Base-by-base conservation (phyloP, 2,797 vertebrate genomes). In the Pipistrellus pygmaeus region DNA sequence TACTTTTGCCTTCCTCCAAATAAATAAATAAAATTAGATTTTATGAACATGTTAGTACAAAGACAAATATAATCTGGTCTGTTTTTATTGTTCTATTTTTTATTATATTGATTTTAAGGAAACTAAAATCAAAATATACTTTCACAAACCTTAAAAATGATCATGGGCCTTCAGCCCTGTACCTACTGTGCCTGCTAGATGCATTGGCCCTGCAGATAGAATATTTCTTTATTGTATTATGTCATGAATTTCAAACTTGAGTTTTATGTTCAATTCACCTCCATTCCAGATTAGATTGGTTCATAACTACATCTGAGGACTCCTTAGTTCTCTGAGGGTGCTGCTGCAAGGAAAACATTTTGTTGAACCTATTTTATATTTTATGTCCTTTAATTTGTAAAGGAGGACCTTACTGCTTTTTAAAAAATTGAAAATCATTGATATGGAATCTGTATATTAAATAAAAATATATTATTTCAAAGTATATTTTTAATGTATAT, bases 101-200 rank as follows among this genome's bases (percentile, higher is more conserved):
- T 71, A 71, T 92, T 25, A n/a, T 75, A 38, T 57, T 66, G 73
- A 20, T 55, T 89, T 35, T 85, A 84, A 78, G 76, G 1, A 83
- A 71, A 83, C 53, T 27, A 55, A 62, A 83, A 86, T 80, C 15
- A 80, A 68, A 89, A 85, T 78, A 85, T 78, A 73, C n/a, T 82
- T 73, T 77, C 6, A 46, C 13, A 35, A 23, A 15, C 2, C n/a
- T 23, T 95, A 95, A 69, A 93, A 92, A 25, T 48, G 53, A 51
- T 25, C 2, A 2, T 23, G n/a, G 4, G 20, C 8, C n/a, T 51
- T 30, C 80, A 51, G 38, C 18, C 23, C 27, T 68, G 2, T 30
- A 2, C 6, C n/a, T 82, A 30, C 20, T 68, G 6, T 71, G 3
- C 11, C 35, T 57, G 10, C 15, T 48, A 21, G 4, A 76, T 11